Evolutionary conservation across 2,113 vertebrate species (phyloP).

Genomic region (Lutjanus erythropterus): DNA sequence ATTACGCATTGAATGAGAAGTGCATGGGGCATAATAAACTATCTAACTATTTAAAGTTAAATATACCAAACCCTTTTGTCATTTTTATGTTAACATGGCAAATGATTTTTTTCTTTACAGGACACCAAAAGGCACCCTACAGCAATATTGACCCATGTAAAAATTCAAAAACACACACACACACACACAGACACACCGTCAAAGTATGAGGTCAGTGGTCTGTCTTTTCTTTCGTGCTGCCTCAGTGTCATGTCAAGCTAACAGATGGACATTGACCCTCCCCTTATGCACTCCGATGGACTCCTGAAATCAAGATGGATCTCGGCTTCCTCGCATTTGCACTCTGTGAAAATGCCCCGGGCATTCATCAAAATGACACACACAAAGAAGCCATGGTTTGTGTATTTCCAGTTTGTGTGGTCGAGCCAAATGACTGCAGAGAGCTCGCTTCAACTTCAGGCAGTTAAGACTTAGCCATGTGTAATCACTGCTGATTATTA

Average conservation of each 20-base stretch:
- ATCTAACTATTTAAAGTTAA: too few species aligned
- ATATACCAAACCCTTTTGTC: too few species aligned
- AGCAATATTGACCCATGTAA: background rate
- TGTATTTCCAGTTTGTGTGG: slow-evolving; percentile 55
- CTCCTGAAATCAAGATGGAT: slow-evolving; percentile 82
- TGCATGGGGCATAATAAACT: too few species aligned
- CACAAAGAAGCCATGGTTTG: slow-evolving; percentile 52
- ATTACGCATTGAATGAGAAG: too few species aligned
- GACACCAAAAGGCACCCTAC: too few species aligned
- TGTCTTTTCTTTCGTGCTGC: slow-evolving; percentile 65
- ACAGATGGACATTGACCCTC: slow-evolving; percentile 90
- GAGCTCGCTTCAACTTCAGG: slow-evolving; percentile 38
- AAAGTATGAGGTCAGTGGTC: slow-evolving; percentile 55
- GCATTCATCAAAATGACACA: slow-evolving; percentile 82
- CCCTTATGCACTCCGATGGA: slow-evolving; percentile 79
- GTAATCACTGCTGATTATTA: slow-evolving; percentile 7
- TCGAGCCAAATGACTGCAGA: slow-evolving; percentile 21
- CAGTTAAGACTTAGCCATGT: slow-evolving; percentile 4
- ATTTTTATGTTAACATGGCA: too few species aligned
- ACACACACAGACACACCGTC: slow-evolving; percentile 34
- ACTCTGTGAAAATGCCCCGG: slow-evolving; percentile 70
- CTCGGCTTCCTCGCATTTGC: slow-evolving; percentile 76
- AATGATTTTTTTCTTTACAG: too few species aligned
- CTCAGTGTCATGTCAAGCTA: slow-evolving; percentile 87
- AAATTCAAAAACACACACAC: slow-evolving; percentile 30